phyloP scores from a whole-genome alignment of 2,113 vertebrate genomes.

The Xerus inauris region DNA sequence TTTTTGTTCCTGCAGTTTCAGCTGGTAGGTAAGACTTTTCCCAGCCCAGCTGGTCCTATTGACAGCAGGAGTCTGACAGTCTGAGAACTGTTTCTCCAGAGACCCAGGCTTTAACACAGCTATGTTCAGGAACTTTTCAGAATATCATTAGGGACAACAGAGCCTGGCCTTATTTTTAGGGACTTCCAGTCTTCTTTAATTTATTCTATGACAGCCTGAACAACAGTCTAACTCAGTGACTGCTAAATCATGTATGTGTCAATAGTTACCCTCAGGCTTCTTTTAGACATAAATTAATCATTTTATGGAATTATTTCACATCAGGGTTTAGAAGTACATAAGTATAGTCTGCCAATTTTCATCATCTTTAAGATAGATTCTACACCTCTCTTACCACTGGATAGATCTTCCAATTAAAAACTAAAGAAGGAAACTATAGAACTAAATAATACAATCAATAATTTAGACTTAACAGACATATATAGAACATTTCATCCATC shows the following conservation, averaged over 20 bases:
- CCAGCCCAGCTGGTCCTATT: not conserved
- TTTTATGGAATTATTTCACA: not conserved
- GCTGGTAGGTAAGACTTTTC: not conserved
- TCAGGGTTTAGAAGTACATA: not conserved
- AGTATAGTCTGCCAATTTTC: not conserved
- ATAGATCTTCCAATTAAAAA: no score
- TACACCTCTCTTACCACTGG: no score
- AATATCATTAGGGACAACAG: not conserved
- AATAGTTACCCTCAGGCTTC: not conserved
- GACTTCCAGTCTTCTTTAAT: not conserved
- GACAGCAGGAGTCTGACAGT: not conserved
- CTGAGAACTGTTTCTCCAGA: not conserved
- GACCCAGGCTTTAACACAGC: not conserved
- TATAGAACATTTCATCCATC: no score
- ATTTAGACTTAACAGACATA: no score
- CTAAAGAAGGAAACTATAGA: no score
- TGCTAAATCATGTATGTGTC: not conserved
- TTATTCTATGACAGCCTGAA: not conserved
- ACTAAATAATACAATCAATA: no score
- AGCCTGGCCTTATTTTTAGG: slow-evolving; percentile 13
- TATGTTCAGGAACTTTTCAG: not conserved
- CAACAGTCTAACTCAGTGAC: not conserved
- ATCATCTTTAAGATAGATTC: not conserved
- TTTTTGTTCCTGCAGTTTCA: not conserved
- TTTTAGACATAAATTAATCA: not conserved